Base-by-base conservation (phyloP, 2,888 invertebrate genomes). In the Meta bourneti region DNA sequence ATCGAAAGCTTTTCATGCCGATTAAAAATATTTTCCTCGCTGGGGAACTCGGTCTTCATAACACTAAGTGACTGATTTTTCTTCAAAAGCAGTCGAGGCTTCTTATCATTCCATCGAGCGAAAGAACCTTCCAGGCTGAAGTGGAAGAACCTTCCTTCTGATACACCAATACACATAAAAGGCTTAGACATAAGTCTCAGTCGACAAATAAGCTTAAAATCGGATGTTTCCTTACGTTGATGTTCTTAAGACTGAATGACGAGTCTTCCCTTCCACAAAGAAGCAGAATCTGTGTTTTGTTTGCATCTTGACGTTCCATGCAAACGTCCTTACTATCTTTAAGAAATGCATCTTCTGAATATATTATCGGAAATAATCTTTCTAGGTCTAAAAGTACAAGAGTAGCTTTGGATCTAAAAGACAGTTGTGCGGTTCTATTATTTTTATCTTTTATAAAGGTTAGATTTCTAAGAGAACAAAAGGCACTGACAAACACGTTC, bases 181-280 rank as follows among this genome's bases (percentile, higher is more conserved):
- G 51, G 83, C 72, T 83, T 52, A 74, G 52, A 71, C 81, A 54
- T 82, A 82, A 83, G 83, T 72, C 83, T 72, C 52, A 52, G 74
- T 74, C 83, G 83, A 83, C 83, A 83, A 83, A 83, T 34, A 83
- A 52, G 83, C 83, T 83, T 83, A 74, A 83, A 74, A 19, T 82
- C 71, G 71, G 70, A 49, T 34, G 34, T 34, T 34, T 82, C 19
- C 4, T 34, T 34, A 34, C 34, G 34, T 34, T 34, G 34, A 34
- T 34, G 20, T 11, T 7, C 54, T 7, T 70, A 71, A 70, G 81
- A 48, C 70, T 49, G 70, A 69, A 49, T 49, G 80, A 69, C 54
- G 70, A n/a, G 48, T 71, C 71, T 71, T 69, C 49, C 51, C 49
- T 11, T 70, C 1, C 19, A 19, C 7, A 19, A 71, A 82, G 69